phyloP scores from a whole-genome alignment of 37 sponge, comb jelly and placozoan species.

The Ephydatia muelleri region DNA sequence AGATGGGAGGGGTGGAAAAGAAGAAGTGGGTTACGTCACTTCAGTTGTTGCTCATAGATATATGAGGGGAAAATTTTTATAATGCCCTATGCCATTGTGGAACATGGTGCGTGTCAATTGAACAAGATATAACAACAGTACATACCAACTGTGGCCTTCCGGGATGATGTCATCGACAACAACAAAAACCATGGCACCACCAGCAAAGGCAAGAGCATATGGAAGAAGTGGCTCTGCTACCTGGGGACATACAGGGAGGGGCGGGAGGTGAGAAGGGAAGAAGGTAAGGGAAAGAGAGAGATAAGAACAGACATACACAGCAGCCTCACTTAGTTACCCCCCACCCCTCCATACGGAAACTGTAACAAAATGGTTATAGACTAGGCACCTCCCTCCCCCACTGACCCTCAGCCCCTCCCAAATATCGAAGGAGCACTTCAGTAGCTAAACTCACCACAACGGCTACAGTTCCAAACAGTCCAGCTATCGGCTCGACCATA shows the following conservation, averaged over 20 bases:
- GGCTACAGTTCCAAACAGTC: constrained; percentile 79
- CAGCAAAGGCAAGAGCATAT: constrained; percentile 96
- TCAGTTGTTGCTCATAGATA: not conserved
- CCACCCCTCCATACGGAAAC: not conserved
- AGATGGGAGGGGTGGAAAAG: not conserved
- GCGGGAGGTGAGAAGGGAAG: not conserved
- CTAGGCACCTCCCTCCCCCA: no score
- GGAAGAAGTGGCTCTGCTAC: constrained; percentile 90
- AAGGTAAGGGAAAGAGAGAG: not conserved
- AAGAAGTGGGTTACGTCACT: not conserved
- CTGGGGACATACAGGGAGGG: constrained; percentile 22
- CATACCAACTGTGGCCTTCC: constrained; percentile 76
- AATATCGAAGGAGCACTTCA: not conserved
- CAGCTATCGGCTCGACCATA: constrained; percentile 97
- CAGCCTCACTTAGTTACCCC: not conserved
- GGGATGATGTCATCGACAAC: constrained; percentile 95
- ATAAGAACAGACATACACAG: not conserved
- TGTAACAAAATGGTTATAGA: no score
- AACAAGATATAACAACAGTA: not conserved
- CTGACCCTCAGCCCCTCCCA: not conserved
- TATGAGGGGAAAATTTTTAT: not conserved
- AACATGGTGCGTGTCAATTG: not conserved
- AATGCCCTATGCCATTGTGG: no score
- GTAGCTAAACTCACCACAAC: constrained; percentile 66
- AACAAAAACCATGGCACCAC: constrained; percentile 97